A percentile compares a stretch with the other conserved stretches of the same genome.
Evolutionary conservation across 2,888 invertebrate genomes (phyloP).

Genomic region (Hirtodrosophila trivittata): DNA sequence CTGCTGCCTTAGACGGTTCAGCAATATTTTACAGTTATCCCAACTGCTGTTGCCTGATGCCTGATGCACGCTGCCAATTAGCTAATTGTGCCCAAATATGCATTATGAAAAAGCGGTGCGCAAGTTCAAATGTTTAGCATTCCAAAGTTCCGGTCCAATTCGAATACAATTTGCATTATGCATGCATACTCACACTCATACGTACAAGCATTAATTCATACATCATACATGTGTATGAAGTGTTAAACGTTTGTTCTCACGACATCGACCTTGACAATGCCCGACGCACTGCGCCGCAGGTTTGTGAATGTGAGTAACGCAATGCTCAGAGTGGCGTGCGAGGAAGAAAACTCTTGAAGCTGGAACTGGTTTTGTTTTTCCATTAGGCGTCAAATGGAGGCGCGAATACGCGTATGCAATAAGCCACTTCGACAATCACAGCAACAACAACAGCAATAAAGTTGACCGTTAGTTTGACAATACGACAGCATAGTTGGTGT

Average conservation of each 20-base stretch:
- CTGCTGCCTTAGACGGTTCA: slow-evolving; percentile 46
- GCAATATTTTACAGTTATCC: slow-evolving; percentile 63
- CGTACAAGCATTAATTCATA: slow-evolving; percentile 7
- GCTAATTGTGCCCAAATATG: slow-evolving; percentile 74
- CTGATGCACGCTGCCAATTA: slow-evolving; percentile 46
- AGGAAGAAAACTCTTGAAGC: slow-evolving; percentile 66
- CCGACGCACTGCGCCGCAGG: slow-evolving; percentile 26
- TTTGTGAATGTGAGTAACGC: slow-evolving; percentile 39
- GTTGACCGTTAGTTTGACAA: slow-evolving; percentile 51
- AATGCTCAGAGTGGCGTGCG: slow-evolving; percentile 36
- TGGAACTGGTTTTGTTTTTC: slow-evolving; percentile 64
- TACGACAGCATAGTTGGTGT: slow-evolving; percentile 26
- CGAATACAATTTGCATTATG: slow-evolving; percentile 62
- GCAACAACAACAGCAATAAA: slow-evolving; percentile 13
- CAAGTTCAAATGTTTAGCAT: slow-evolving; percentile 59
- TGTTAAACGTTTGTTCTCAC: slow-evolving; percentile 51
- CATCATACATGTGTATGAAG: slow-evolving; percentile 11
- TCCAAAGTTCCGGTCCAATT: slow-evolving; percentile 64
- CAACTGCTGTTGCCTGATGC: slow-evolving; percentile 1
- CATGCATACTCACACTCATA: slow-evolving; percentile 13
- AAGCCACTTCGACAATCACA: slow-evolving; percentile 11
- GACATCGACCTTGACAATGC: slow-evolving; percentile 72
- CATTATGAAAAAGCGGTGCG: slow-evolving; percentile 48
- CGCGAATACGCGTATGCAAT: slow-evolving; percentile 69
- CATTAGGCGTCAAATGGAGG: slow-evolving; percentile 53